Evolutionary conservation across 2,113 vertebrate genomes (phyloP), one percentile per base, ranked within the genome.

Genomic region (Myiagra hebetior): DNA sequence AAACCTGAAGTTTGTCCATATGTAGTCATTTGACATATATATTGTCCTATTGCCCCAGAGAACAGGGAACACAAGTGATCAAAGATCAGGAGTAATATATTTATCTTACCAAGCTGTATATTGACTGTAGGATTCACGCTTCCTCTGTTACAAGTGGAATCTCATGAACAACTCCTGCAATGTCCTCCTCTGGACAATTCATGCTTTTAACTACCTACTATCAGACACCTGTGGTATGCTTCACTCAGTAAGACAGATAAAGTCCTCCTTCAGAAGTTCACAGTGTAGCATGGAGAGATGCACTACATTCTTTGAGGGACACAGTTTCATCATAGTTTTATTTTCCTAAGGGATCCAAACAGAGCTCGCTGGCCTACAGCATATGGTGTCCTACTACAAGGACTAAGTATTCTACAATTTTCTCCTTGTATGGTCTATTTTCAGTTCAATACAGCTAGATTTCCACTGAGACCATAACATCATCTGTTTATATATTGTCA

Each of bases 381-480:
- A 96, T 67, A 74, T 31, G 21, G 23, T 52, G 15, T 35, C 37
- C 88, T 84, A 78, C 85, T 69, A 65, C 39, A 74, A 88, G 75
- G 65, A 65, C 70, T 52, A 86, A 79, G 44, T 41, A 86, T 65
- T 83, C 87, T 65, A 79, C 69, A 65, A 22, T 87, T 94, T 94
- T 93, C 69, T 86, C 93, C 90, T 96, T 95, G 59, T 97, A 95
- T 87, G 87, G 69, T 93, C 85, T 96, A 89, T 80, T 91, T 95
- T 94, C 87, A 73, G 89, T 81, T 87, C 89, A 88, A 88, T 67
- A 75, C 55, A 81, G 47, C 41, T 91, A 89, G 63, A 97, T 96
- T 96, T 91, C 93, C 91, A 97, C 73, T n/a, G 84, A 93, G 90
- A 94, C 79, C 75, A 87, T 90, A 94, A 93, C 83, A 95, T 95